Percentiles rank a stretch among this genome's conserved stretches.
These are phyloP conservation scores for Ligdia adustata DNA, from an alignment of 2,888 invertebrate genomes.

Conservation along the genomic window DNA sequence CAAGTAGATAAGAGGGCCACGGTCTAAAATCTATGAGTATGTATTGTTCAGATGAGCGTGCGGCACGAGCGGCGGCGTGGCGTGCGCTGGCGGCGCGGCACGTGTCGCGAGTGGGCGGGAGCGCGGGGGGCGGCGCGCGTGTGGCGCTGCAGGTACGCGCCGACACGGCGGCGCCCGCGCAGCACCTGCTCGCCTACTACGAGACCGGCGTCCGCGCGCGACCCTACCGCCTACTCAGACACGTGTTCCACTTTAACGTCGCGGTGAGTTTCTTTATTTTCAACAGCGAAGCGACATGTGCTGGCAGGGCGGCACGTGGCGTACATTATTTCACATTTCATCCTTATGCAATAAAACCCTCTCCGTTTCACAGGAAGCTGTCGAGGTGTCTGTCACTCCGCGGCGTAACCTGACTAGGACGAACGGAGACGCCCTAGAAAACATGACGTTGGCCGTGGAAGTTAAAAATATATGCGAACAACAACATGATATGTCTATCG, in stretches of 20 bases:
- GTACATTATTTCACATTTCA: too few species aligned
- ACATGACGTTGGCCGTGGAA: constrained; percentile 87
- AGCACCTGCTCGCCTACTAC: constrained; percentile 68
- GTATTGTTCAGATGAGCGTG: constrained; percentile 61
- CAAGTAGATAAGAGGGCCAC: too few species aligned
- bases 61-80: constrained; percentile 55
- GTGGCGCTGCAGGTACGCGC: constrained; percentile 47
- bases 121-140: constrained; percentile 53
- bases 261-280: constrained; percentile 57
- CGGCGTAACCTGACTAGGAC: constrained; percentile 74
- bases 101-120: constrained; percentile 40
- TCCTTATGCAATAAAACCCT: too few species aligned
- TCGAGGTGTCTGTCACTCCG: constrained; percentile 81
- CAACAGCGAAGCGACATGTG: too few species aligned
- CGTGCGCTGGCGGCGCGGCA: constrained; percentile 49
- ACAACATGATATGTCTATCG: constrained; percentile 84
- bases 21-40: too few species aligned
- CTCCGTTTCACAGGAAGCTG: constrained; percentile 77
- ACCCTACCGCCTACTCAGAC: constrained; percentile 63
- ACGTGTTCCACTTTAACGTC: constrained; percentile 62
- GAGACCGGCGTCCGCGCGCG: constrained; percentile 54
- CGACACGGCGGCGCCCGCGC: constrained; percentile 39
- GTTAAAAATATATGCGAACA: constrained; percentile 88
- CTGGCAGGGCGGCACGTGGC: too few species aligned
- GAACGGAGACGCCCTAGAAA: constrained; percentile 70